These are phyloP conservation scores for Iphiclides podalirius DNA, from an alignment of 2,888 invertebrate species.

Conservation along the genomic window DNA sequence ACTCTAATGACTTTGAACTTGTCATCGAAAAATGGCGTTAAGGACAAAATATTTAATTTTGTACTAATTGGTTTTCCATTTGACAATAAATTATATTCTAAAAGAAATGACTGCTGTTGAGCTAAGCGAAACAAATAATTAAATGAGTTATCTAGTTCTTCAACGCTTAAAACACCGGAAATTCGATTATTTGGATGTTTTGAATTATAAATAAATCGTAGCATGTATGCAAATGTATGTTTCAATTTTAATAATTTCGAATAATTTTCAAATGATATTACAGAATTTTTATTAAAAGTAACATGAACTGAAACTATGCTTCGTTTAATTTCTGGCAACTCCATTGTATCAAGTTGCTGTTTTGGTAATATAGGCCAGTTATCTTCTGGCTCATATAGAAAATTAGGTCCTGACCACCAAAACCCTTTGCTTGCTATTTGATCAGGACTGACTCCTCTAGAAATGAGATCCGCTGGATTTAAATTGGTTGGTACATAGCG, in stretches of 20 bases:
- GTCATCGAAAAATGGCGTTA: neutral
- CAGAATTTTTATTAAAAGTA: no score
- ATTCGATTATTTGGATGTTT: neutral
- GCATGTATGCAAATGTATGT: neutral
- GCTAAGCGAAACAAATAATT: neutral
- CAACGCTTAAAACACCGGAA: neutral
- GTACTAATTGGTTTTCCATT: neutral
- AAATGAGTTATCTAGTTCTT: neutral
- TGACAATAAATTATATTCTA: neutral
- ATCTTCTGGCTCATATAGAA: neutral
- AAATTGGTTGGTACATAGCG: slow-evolving; percentile 18
- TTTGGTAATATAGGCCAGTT: neutral
- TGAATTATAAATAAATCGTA: neutral
- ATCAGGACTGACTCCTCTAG: slow-evolving; percentile 7
- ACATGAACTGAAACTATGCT: no score
- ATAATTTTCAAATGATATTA: neutral
- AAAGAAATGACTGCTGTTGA: neutral
- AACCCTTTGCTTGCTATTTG: no score
- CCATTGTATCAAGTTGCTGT: no score
- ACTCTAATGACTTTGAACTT: neutral
- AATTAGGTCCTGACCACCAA: slow-evolving; percentile 15
- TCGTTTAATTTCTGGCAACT: no score
- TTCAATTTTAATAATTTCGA: neutral
- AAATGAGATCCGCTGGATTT: slow-evolving; percentile 20
- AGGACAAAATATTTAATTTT: neutral